These are phyloP conservation scores for Lethrus apterus DNA, from an alignment of 1,140 invertebrate genomes.

Conservation along the genomic window DNA sequence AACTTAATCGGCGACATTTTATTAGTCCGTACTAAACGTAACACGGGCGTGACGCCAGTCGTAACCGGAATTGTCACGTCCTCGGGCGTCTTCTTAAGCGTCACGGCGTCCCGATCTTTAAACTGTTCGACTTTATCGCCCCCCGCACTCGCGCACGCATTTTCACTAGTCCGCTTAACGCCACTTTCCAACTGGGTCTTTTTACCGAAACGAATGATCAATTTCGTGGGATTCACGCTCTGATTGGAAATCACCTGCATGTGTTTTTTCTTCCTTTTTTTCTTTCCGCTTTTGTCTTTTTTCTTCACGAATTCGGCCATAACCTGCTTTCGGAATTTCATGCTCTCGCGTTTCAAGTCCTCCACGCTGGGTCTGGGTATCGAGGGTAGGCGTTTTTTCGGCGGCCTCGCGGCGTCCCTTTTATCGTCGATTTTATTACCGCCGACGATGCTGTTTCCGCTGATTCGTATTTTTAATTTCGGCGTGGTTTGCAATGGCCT, in stretches of 20 bases:
- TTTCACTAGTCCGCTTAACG: slow-evolving; percentile 25
- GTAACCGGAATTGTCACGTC: not conserved
- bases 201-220: slow-evolving; percentile 58
- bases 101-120: slow-evolving; percentile 12
- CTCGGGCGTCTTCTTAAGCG: slow-evolving; percentile 31
- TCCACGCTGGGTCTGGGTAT: slow-evolving; percentile 60
- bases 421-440: slow-evolving; percentile 41
- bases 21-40: slow-evolving; percentile 52
- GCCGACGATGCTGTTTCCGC: slow-evolving; percentile 45
- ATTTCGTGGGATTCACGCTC: slow-evolving; percentile 53
- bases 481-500: slow-evolving; percentile 47
- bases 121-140: slow-evolving; percentile 38
- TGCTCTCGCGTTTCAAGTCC: slow-evolving; percentile 72
- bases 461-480: slow-evolving; percentile 72
- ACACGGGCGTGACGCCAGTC: slow-evolving; percentile 37
- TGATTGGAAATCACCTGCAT: slow-evolving; percentile 54
- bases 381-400: slow-evolving; percentile 68
- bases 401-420: slow-evolving; percentile 56
- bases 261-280: slow-evolving; percentile 51
- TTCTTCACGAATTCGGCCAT: slow-evolving; percentile 65
- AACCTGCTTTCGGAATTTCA: slow-evolving; percentile 77
- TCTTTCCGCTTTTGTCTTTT: slow-evolving; percentile 55
- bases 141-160: slow-evolving; percentile 16
- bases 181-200: slow-evolving; percentile 32
- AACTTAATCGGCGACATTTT: slow-evolving; percentile 72